Base-by-base conservation (phyloP, 2,888 invertebrate species). In the Plemyria rubiginata region DNA sequence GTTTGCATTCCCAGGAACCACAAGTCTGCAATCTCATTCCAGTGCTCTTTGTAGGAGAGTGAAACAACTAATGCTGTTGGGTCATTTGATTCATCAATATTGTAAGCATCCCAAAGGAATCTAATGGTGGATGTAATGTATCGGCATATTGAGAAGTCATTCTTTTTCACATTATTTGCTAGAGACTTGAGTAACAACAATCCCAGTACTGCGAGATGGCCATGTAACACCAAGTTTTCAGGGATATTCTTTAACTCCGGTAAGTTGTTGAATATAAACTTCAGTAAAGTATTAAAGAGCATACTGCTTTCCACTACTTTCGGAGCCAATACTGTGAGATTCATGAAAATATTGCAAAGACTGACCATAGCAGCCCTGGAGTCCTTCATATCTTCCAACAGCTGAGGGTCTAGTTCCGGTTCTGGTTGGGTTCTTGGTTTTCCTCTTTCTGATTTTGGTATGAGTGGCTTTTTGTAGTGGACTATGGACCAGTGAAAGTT, bases 1-100 rank as follows among this genome's bases (percentile, higher is more conserved):
- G 98, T 98, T 84, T 98, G 98, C 97, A 98, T 97, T 22, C 98
- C 98, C 66, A 98, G 92, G 86, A 98, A 98, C 98, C 98, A 98
- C 12, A 98, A 89, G 79, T 98, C 98, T 82, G 96, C 96, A 63
- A 98, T 94, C 83, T 98, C 98, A 92, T 95, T 95, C 98, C 98
- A 98, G 77, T 95, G 94, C 81, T 96, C 96, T 79, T 97, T 97
- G 85, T 98, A 98, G 2, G 95, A 93, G 92, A 97, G 96, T 0
- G 97, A 94, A 0, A 98, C 97, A 2, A 97, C 97, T 63, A 98
- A 88, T 55, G 96, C 96, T 9, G 94, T 95, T 0, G 96, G 96
- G 81, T 97, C 97, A 82, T 96, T 96, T 12, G 97, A 96, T 81
- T 98, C 98, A 80, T 98, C 98, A 62, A 98, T 95, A 78, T 95